Percentiles rank a stretch among this genome's conserved stretches.
phyloP scores from a whole-genome alignment of 2,113 vertebrate species.

The Blennius ocellaris region DNA sequence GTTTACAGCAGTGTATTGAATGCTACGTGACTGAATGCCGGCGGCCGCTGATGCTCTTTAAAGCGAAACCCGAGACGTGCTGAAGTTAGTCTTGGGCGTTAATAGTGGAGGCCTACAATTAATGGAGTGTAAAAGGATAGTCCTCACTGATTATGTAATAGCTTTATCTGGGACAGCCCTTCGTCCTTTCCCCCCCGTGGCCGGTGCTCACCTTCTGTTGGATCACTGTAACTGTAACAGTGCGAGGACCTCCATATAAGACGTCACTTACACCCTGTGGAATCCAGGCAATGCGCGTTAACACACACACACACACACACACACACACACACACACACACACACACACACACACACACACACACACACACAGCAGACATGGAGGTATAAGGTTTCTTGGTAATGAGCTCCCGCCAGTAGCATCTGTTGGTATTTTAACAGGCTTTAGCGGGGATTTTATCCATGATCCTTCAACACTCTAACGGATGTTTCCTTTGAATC shows the following conservation, averaged over 20 bases:
- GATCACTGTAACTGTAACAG: slow-evolving; percentile 49
- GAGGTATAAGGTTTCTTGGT: slow-evolving; percentile 28
- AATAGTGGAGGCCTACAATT: slow-evolving; percentile 53
- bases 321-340: slow-evolving; percentile 4
- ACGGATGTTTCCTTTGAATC: slow-evolving; percentile 13
- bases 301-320: slow-evolving; percentile 3
- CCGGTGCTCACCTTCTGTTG: slow-evolving; percentile 27
- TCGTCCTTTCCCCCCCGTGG: slow-evolving; percentile 13
- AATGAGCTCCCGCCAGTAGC: slow-evolving; percentile 17
- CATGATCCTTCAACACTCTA: slow-evolving; percentile 18
- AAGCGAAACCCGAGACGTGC: slow-evolving; percentile 56
- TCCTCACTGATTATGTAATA: slow-evolving; percentile 64
- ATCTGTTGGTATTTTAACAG: slow-evolving; percentile 31
- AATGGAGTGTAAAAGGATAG: slow-evolving; percentile 71
- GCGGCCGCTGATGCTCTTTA: slow-evolving; percentile 42
- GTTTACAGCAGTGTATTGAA: not conserved
- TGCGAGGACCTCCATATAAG: slow-evolving; percentile 22
- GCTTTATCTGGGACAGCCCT: slow-evolving; percentile 57
- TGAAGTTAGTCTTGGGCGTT: slow-evolving; percentile 51
- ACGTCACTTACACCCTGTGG: slow-evolving; percentile 28
- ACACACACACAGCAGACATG: not conserved
- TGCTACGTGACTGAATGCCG: slow-evolving; percentile 28
- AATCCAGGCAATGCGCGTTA: slow-evolving; percentile 11
- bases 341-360: slow-evolving; percentile 10
- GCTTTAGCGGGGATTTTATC: slow-evolving; percentile 43